phyloP scores from a whole-genome alignment of 2,113 vertebrate species.

The Sterna hirundo region DNA sequence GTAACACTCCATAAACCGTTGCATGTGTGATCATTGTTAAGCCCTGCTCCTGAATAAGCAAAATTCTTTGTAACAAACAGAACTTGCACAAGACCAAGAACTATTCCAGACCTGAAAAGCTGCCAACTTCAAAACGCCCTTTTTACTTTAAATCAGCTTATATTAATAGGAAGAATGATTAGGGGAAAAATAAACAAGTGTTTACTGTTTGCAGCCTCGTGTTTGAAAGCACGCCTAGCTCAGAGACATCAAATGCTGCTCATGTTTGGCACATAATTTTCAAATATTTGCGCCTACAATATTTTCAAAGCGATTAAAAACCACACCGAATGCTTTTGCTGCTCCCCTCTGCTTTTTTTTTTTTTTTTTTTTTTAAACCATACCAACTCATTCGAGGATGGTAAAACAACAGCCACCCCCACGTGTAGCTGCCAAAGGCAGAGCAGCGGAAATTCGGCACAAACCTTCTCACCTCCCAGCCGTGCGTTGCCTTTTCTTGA shows the following conservation, averaged over 20 bases:
- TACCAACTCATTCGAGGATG: background rate
- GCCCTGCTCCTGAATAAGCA: background rate
- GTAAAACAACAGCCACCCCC: background rate
- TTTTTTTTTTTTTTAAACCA: background rate
- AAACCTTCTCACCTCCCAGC: background rate
- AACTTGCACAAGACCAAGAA: background rate
- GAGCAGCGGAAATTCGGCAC: background rate
- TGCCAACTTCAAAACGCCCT: background rate
- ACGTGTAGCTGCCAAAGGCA: background rate
- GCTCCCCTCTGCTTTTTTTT: background rate
- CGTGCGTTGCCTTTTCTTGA: accelerated
- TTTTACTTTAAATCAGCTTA: background rate
- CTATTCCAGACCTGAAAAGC: background rate
- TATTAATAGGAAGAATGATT: background rate
- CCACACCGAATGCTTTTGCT: background rate
- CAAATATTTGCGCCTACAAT: background rate
- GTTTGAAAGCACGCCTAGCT: background rate
- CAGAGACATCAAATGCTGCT: background rate
- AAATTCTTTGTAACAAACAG: background rate
- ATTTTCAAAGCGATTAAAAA: background rate
- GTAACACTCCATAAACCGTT: background rate
- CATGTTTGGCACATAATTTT: background rate
- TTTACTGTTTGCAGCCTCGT: background rate
- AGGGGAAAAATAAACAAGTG: background rate
- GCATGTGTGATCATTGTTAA: background rate